Evolutionary conservation across 2,888 invertebrate genomes (phyloP).

Genomic region (Tenthredo livida): DNA sequence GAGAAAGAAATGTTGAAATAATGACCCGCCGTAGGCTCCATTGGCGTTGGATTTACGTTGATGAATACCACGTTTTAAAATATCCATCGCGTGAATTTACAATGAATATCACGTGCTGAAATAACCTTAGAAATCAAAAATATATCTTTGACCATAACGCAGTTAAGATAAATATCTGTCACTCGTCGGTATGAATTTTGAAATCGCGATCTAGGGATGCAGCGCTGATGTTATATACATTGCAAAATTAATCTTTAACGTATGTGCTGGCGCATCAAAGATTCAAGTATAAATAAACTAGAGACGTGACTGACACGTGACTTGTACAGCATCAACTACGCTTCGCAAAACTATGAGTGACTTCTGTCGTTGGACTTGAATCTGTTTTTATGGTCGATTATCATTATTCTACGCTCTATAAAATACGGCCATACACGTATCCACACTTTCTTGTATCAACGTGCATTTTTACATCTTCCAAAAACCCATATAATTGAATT

Average conservation of each 20-base stretch:
- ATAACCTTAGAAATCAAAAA: neutral
- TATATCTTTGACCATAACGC: neutral
- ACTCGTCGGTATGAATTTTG: neutral
- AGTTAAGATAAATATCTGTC: neutral
- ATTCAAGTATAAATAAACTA: constrained; percentile 32
- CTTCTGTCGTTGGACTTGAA: constrained; percentile 8
- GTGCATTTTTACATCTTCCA: neutral
- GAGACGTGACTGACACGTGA: constrained; percentile 14
- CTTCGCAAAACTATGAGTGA: constrained; percentile 14
- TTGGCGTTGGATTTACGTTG: neutral
- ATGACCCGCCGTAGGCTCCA: neutral
- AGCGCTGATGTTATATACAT: neutral
- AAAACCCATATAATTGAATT: neutral
- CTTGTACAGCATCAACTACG: constrained; percentile 16
- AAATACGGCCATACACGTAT: neutral
- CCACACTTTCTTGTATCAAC: neutral
- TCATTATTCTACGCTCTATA: constrained; percentile 7
- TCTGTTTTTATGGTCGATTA: neutral
- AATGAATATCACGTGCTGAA: neutral
- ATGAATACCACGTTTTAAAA: neutral
- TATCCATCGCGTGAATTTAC: neutral
- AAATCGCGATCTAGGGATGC: neutral
- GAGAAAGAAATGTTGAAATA: neutral
- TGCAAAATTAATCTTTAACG: constrained; percentile 16
- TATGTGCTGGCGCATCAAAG: constrained; percentile 15